Evolutionary conservation across 2,888 invertebrate genomes (phyloP).

Genomic region (Eurytoma californica): DNA sequence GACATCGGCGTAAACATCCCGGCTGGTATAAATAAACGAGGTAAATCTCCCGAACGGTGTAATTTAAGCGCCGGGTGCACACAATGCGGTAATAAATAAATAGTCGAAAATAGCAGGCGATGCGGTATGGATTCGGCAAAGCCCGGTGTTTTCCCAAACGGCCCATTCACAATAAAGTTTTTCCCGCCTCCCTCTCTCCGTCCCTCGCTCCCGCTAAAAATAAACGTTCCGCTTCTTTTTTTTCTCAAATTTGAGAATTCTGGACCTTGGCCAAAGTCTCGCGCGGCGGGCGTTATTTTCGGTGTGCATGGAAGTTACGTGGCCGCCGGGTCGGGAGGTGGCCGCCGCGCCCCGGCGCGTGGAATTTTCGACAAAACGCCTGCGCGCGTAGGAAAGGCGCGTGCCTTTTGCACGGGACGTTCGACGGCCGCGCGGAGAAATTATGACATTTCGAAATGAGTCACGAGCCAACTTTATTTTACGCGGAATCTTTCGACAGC

Average conservation of each 20-base stretch:
- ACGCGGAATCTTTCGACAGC: slow-evolving; percentile 18
- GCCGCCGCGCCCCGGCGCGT: neutral
- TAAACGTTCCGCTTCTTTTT: slow-evolving; percentile 15
- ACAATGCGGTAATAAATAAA: too few species aligned
- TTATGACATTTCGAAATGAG: neutral
- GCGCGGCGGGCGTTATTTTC: slow-evolving; percentile 32
- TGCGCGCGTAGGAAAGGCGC: too few species aligned
- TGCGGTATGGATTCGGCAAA: too few species aligned
- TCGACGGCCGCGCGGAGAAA: too few species aligned
- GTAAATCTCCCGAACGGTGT: neutral
- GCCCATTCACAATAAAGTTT: neutral
- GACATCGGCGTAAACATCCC: too few species aligned
- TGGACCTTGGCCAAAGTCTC: slow-evolving; percentile 41
- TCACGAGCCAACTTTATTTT: slow-evolving; percentile 14
- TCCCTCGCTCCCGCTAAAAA: slow-evolving; percentile 23
- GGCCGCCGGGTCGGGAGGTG: neutral
- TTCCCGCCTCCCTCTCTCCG: neutral
- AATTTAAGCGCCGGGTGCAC: neutral
- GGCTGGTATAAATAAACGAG: too few species aligned
- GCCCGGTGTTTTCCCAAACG: neutral
- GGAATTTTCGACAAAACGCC: too few species aligned
- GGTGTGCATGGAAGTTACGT: slow-evolving; percentile 36
- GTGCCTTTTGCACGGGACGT: too few species aligned
- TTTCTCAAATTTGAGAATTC: slow-evolving; percentile 28
- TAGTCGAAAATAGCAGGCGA: neutral